A percentile compares a stretch with the other conserved stretches of the same genome.
phyloP scores from a whole-genome alignment of 2,797 vertebrate species.

The Anguilla marmorata region DNA sequence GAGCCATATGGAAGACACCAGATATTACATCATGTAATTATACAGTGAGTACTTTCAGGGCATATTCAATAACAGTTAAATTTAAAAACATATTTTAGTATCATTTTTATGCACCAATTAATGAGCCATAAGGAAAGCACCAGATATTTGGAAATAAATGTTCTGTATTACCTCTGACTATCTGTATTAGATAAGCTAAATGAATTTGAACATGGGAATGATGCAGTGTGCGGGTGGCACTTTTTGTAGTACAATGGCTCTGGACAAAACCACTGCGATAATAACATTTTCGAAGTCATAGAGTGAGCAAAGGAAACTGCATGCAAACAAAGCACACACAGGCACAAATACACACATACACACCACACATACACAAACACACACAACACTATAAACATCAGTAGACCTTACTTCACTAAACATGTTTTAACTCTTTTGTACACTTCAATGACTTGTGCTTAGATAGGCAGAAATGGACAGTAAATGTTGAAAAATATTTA shows the following conservation, averaged over 20 bases:
- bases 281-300: too few species aligned
- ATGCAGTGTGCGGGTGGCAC: too few species aligned
- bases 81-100: neutral
- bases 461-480: too few species aligned
- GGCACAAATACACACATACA: too few species aligned
- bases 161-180: too few species aligned
- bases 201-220: too few species aligned
- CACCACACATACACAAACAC: neutral
- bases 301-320: too few species aligned
- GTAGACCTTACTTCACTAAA: neutral
- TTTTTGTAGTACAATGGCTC: too few species aligned
- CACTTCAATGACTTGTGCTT: too few species aligned
- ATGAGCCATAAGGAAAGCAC: neutral
- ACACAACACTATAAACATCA: neutral
- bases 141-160: neutral
- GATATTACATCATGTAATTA: neutral
- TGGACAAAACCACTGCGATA: too few species aligned
- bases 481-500: too few species aligned
- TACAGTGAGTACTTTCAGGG: neutral
- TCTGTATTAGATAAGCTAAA: too few species aligned
- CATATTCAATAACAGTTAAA: neutral
- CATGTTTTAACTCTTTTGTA: neutral
- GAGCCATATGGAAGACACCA: neutral
- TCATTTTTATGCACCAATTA: neutral
- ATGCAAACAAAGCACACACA: neutral